Evolutionary conservation across 2,797 vertebrate genomes (phyloP), one percentile per base, ranked within the genome.

Genomic region (Sorex maritimensis): DNA sequence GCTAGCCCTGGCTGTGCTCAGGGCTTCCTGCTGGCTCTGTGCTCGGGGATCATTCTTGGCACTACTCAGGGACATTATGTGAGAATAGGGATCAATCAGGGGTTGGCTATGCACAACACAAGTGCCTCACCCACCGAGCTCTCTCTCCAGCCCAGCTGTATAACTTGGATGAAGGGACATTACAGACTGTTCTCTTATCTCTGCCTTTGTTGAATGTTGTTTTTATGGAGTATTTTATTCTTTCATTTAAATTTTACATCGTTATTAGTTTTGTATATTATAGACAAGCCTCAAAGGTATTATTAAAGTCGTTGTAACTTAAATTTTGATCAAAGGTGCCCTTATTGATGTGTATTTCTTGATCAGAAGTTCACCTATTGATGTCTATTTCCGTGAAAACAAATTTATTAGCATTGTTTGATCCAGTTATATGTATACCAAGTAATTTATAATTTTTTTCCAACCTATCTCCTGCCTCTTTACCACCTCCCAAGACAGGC

Each of bases 201-300:
- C 30, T 82, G 38, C 28, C 73, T 14, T 61, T 88, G 44, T 38
- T 73, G 30, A 65, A 2, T 15, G 9, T 2, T 78, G 23, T 8
- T 74, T 89, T 49, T 38, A 11, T 5, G 24, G 52, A 84, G 87
- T 4, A 61, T 34, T 84, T 55, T 44, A 73, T 88, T 68, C 75
- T 95, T 74, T 8, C 1, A 65, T 87, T 81, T 49, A 71, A 14
- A 75, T 71, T 92, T 91, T 68, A 41, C 5, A 24, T 84, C 28
- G 38, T 15, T 86, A 75, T 52, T 92, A 15, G 41, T 34, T 88
- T 85, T 73, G 78, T 13, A 80, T 77, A 46, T 52, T 80, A 10
- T 72, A 30, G 30, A 21, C 5, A n/a, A 73, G 19, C 41, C 41
- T 92, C 23, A 90, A 78, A 87, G 41, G 24, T 49, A 38, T 46